Evolutionary conservation across 1,140 invertebrate genomes (phyloP).

Genomic region (Cotesia typhae): DNA sequence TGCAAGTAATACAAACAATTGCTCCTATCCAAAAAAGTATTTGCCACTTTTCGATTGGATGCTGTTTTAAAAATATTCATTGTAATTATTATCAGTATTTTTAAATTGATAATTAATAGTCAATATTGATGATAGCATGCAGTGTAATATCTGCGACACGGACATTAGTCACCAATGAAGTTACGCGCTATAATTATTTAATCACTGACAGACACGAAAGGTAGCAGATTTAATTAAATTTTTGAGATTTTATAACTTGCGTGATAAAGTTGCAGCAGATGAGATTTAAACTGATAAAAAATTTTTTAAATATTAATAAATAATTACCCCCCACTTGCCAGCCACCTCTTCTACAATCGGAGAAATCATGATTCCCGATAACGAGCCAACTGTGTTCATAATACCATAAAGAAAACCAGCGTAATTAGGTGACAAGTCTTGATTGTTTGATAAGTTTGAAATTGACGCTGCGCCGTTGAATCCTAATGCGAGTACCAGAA

Average conservation of each 20-base stretch:
- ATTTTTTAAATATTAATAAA: slow-evolving; percentile 11
- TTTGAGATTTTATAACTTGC: not conserved
- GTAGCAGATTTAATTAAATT: not conserved
- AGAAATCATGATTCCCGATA: slow-evolving; percentile 74
- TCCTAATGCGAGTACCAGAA: slow-evolving; percentile 78
- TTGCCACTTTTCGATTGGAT: slow-evolving; percentile 70
- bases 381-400: slow-evolving; percentile 74
- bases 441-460: slow-evolving; percentile 82
- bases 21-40: slow-evolving; percentile 70
- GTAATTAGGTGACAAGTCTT: slow-evolving; percentile 82
- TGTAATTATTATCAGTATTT: not conserved
- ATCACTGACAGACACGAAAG: slow-evolving; percentile 24
- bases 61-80: slow-evolving; percentile 53
- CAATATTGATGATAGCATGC: not conserved
- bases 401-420: slow-evolving; percentile 80
- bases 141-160: not conserved
- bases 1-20: slow-evolving; percentile 64
- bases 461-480: slow-evolving; percentile 83
- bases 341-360: slow-evolving; percentile 51
- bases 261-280: not conserved
- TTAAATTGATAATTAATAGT: too few species aligned
- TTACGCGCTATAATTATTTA: slow-evolving; percentile 20
- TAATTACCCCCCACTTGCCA: slow-evolving; percentile 50
- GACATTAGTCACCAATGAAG: not conserved
- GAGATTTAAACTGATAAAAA: too few species aligned